Evolutionary conservation across 2,888 invertebrate genomes (phyloP).

Genomic region (Neocrepidodera transversa): DNA sequence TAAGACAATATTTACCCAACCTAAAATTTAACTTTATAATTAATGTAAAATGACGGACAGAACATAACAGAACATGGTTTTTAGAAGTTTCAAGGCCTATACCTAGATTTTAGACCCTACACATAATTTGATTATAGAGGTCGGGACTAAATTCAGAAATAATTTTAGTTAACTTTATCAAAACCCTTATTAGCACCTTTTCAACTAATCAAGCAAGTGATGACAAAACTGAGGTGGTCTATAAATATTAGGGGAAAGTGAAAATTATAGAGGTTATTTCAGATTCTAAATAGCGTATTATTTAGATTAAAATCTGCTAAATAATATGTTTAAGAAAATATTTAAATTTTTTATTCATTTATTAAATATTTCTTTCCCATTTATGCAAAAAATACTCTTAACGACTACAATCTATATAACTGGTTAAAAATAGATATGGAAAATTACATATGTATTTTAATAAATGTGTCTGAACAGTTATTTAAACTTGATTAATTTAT

Average conservation of each 20-base stretch:
- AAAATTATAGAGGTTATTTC: background rate
- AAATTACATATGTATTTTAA: no score
- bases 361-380: no score
- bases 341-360: no score
- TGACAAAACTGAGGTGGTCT: background rate
- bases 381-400: no score
- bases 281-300: background rate
- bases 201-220: background rate
- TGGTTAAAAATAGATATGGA: no score
- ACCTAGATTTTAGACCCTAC: constrained; percentile 26
- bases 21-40: background rate
- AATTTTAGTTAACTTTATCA: constrained; percentile 22
- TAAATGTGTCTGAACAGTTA: no score
- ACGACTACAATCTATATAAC: no score
- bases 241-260: background rate
- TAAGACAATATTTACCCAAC: background rate
- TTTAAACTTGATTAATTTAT: no score
- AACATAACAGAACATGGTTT: constrained; percentile 2
- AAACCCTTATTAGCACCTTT: constrained; percentile 18
- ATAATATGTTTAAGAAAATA: no score
- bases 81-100: constrained; percentile 1
- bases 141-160: constrained; percentile 23
- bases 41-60: constrained; percentile 9
- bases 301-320: no score
- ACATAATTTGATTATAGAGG: constrained; percentile 32